Conservation (phyloP, 2,888 invertebrate species). For the Aleiodes testaceus region DNA sequence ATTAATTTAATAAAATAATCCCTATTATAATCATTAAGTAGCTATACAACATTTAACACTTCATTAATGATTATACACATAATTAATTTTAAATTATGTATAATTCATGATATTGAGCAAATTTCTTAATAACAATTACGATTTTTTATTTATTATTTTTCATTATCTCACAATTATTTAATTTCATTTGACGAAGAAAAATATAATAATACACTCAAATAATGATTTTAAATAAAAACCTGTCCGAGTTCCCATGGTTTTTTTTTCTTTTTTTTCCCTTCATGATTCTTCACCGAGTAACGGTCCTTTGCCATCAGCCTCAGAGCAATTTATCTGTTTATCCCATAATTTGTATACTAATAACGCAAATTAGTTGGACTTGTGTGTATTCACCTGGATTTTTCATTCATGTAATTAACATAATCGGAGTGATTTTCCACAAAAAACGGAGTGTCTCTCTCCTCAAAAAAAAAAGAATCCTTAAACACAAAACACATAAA, state of each 20-base stretch:
- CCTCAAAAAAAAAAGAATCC: too few species aligned
- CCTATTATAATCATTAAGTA: too few species aligned
- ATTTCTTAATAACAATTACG: slow-evolving; percentile 4
- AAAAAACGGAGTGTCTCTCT: too few species aligned
- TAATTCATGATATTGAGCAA: slow-evolving; percentile 5
- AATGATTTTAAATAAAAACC: slow-evolving; percentile 8
- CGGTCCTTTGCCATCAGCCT: slow-evolving; percentile 29
- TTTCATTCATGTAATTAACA: not conserved
- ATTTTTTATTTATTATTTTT: too few species aligned
- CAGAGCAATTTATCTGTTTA: slow-evolving; percentile 37
- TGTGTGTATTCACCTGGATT: not conserved
- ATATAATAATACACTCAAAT: slow-evolving; percentile 1
- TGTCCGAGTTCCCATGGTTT: slow-evolving; percentile 5
- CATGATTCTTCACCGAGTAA: slow-evolving; percentile 30
- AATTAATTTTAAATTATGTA: not conserved
- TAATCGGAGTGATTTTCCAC: too few species aligned
- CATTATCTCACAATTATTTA: slow-evolving; percentile 14
- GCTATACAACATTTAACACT: too few species aligned
- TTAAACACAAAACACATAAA: too few species aligned
- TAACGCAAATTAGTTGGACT: slow-evolving; percentile 37
- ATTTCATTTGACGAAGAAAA: not conserved
- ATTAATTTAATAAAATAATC: too few species aligned
- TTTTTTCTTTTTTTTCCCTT: slow-evolving; percentile 26
- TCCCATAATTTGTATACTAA: slow-evolving; percentile 38
- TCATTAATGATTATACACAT: not conserved